phyloP scores from a whole-genome alignment of 2,797 vertebrate species.

The Myotis findleyi region DNA sequence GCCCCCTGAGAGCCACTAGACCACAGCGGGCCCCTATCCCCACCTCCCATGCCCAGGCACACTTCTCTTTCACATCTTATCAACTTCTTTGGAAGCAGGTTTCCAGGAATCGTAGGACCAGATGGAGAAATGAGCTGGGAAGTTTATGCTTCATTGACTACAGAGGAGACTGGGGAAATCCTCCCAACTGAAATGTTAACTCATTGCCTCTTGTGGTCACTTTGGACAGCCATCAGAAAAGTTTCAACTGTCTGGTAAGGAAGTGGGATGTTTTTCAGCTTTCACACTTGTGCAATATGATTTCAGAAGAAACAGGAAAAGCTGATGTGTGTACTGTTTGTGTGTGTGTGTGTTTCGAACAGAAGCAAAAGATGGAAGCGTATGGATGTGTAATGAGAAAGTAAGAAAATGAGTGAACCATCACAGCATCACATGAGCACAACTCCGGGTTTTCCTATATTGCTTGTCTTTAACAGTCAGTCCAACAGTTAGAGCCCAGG shows the following conservation, averaged over 20 bases:
- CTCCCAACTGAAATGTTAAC: constrained; percentile 84
- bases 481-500: not conserved
- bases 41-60: not conserved
- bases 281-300: constrained; percentile 83
- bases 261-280: constrained; percentile 84
- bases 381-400: not conserved
- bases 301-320: constrained; percentile 82
- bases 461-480: not conserved
- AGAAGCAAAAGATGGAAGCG: constrained; percentile 74
- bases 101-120: constrained; percentile 85
- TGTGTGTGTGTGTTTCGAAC: constrained; percentile 32
- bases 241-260: constrained; percentile 85
- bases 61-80: constrained; percentile 45
- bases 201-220: constrained; percentile 85
- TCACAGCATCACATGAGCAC: accelerated
- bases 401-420: not conserved
- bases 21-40: not conserved
- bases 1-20: not conserved
- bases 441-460: not conserved
- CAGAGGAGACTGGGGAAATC: constrained; percentile 78
- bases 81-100: constrained; percentile 77
- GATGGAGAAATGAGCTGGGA: constrained; percentile 84
- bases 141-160: constrained; percentile 82
- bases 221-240: constrained; percentile 83
- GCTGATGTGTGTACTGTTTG: constrained; percentile 56